Conservation (phyloP, 2,797 vertebrate species). For the Urocyon cinereoargenteus region DNA sequence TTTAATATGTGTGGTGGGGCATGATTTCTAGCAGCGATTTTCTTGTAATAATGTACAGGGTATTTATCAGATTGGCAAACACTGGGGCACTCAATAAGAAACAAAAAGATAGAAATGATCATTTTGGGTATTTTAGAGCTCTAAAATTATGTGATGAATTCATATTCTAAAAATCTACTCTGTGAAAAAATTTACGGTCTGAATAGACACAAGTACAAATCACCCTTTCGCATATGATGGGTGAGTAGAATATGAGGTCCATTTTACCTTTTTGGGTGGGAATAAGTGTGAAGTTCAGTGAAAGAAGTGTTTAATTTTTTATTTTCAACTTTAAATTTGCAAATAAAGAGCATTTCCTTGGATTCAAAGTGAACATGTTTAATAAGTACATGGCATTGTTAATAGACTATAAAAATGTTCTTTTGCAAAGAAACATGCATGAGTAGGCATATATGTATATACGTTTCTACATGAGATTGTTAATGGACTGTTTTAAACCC, state of each 20-base stretch:
- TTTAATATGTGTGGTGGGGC: background rate
- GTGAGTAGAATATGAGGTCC: background rate
- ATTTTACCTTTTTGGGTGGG: background rate
- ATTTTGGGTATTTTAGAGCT: slow-evolving; percentile 20
- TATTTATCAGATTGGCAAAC: slow-evolving; percentile 53
- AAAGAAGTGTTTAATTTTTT: slow-evolving; percentile 64
- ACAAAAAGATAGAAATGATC: slow-evolving; percentile 32
- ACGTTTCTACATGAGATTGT: slow-evolving; percentile 71
- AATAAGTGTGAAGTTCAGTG: slow-evolving; percentile 16
- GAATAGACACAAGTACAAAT: slow-evolving; percentile 23
- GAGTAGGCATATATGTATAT: slow-evolving; percentile 28
- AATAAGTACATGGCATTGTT: slow-evolving; percentile 52
- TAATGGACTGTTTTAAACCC: slow-evolving; percentile 81
- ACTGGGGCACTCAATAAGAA: background rate
- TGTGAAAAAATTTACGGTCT: slow-evolving; percentile 37
- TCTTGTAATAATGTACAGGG: background rate
- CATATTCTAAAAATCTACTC: slow-evolving; percentile 40
- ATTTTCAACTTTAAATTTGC: slow-evolving; percentile 58
- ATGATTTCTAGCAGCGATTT: slow-evolving; percentile 55
- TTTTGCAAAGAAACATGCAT: slow-evolving; percentile 27
- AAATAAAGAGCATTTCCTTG: slow-evolving; percentile 61
- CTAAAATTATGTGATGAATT: slow-evolving; percentile 49
- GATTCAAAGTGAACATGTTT: slow-evolving; percentile 46
- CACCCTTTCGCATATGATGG: background rate
- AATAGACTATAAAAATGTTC: slow-evolving; percentile 70